These are phyloP conservation scores for Panurus biarmicus DNA, from an alignment of 2,113 vertebrate species.

Conservation along the genomic window DNA sequence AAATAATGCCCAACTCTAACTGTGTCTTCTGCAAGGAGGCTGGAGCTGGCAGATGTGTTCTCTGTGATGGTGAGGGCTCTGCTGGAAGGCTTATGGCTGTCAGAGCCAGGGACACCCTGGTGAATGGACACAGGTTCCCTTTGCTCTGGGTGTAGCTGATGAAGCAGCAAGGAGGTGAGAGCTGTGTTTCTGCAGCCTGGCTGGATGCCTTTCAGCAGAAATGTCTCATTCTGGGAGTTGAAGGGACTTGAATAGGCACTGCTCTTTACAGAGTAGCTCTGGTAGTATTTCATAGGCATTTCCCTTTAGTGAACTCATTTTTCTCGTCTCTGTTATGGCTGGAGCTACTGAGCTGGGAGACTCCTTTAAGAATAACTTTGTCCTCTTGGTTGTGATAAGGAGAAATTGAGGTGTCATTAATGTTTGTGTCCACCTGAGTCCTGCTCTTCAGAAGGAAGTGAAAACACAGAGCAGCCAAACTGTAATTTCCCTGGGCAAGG, in stretches of 20 bases:
- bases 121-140: background rate
- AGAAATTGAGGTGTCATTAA: background rate
- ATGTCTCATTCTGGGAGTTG: background rate
- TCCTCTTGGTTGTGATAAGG: background rate
- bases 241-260: background rate
- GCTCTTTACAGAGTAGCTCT: background rate
- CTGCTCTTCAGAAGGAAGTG: background rate
- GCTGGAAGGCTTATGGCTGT: background rate
- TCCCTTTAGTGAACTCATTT: background rate
- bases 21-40: background rate
- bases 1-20: background rate
- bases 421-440: background rate
- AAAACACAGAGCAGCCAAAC: background rate
- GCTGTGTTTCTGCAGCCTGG: background rate
- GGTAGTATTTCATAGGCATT: background rate
- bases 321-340: background rate
- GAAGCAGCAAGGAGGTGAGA: background rate
- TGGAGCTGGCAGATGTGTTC: background rate
- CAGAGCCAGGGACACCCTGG: background rate
- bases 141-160: background rate
- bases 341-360: background rate
- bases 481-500: background rate
- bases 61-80: background rate
- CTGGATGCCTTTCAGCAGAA: background rate
- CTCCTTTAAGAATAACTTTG: background rate